These are phyloP conservation scores for Heliconius erato DNA, from an alignment of 2,888 invertebrate genomes.

Conservation along the genomic window DNA sequence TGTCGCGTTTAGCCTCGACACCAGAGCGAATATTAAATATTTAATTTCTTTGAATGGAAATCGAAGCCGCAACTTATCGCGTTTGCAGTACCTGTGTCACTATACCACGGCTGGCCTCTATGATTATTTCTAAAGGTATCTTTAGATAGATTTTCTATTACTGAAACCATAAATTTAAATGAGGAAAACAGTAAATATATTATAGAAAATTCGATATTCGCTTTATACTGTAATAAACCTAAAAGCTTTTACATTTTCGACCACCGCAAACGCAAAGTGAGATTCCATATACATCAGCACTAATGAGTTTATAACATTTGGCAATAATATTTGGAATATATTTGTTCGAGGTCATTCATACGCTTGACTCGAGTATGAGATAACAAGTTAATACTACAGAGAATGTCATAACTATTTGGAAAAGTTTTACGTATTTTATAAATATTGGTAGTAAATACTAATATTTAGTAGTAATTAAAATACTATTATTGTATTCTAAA, in stretches of 20 bases:
- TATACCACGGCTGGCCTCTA: no score
- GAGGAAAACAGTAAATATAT: slow-evolving; percentile 4
- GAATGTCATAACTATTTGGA: slow-evolving; percentile 13
- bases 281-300: slow-evolving; percentile 35
- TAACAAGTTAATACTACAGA: slow-evolving; percentile 25
- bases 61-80: no score
- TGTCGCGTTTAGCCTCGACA: no score
- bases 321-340: slow-evolving; percentile 33
- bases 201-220: slow-evolving; percentile 5
- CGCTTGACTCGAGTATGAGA: slow-evolving; percentile 4
- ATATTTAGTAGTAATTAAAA: not conserved
- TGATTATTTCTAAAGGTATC: no score
- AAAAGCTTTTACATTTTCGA: slow-evolving; percentile 44
- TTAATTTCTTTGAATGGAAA: no score
- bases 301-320: slow-evolving; percentile 37
- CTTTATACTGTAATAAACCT: slow-evolving; percentile 34
- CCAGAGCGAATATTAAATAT: no score
- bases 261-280: slow-evolving; percentile 36
- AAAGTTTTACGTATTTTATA: not conserved
- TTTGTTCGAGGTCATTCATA: slow-evolving; percentile 33
- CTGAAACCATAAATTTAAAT: not conserved
- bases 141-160: no score
- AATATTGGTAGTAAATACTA: not conserved
- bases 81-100: no score
- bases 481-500: not conserved